phyloP scores from a whole-genome alignment of 92 coral and sea anemone genomes.

The Anthopleura xanthogrammica region DNA sequence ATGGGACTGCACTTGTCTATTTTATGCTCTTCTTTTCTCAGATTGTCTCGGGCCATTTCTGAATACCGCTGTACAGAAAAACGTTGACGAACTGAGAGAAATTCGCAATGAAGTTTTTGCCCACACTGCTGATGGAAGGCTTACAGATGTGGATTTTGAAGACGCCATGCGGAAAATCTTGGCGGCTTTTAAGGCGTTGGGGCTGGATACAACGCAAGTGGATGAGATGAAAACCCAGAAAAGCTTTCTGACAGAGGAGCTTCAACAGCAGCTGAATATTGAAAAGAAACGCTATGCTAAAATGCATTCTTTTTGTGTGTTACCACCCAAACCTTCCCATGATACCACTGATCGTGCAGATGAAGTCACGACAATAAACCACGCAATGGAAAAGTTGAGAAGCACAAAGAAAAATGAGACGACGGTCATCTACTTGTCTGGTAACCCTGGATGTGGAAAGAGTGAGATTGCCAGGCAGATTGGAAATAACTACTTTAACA shows the following conservation, averaged over 20 bases:
- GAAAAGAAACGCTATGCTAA: not conserved
- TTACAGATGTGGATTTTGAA: conserved; percentile 34
- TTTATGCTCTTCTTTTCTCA: conserved; percentile 46
- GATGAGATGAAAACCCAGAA: conserved; percentile 23
- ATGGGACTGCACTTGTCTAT: conserved; percentile 51
- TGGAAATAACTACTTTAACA: conserved; percentile 20
- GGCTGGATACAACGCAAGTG: not conserved
- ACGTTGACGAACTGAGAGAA: conserved; percentile 28
- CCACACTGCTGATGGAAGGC: conserved; percentile 24
- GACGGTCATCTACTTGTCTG: conserved; percentile 29
- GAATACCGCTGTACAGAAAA: not conserved
- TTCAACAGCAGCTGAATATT: not conserved
- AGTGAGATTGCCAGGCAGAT: conserved; percentile 46
- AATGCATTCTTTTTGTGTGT: not conserved
- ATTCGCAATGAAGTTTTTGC: conserved; percentile 28
- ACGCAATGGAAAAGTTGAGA: not conserved
- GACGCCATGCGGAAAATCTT: conserved; percentile 9
- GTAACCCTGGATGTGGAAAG: conserved; percentile 50
- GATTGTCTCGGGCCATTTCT: conserved; percentile 27
- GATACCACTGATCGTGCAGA: not conserved
- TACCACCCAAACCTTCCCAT: not conserved
- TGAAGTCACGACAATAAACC: not conserved
- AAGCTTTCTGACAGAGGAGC: conserved; percentile 20
- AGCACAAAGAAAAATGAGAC: not conserved
- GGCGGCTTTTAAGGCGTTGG: conserved; percentile 19